Evolutionary conservation across 2,113 vertebrate genomes (phyloP), one percentile per base, ranked within the genome.

Genomic region (Naja naja): DNA sequence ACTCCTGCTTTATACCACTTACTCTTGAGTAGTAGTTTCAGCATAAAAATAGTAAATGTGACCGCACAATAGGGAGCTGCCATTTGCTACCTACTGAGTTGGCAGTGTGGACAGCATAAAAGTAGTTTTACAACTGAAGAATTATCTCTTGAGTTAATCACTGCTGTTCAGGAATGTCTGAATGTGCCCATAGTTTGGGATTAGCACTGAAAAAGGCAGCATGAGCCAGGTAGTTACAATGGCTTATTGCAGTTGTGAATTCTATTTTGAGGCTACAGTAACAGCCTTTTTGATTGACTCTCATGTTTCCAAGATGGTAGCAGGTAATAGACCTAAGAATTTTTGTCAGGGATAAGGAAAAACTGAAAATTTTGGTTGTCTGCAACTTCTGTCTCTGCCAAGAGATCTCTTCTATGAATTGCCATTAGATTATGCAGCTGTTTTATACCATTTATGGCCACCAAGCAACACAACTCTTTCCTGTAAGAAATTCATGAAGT

Each of bases 161-260:
- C 18, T 81, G 54, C 30, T 64, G 23, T 25, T 64, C 85, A 11
- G 90, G 89, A 90, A 87, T 43, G 56, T 69, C 30, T 53, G 25
- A 64, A 53, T 58, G 23, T 23, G 49, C 7, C 60, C 30, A 85
- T 56, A 12, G n/a, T 25, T 87, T 87, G 34, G 90, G 85, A 8
- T 56, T 25, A 88, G 94, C 39, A 27, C 0, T 90, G 94, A 93
- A 94, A 91, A 8, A 81, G 90, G 95, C 18, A 0, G 81, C 89
- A 94, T 91, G 23, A 94, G 90, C 90, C 0, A 6, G 88, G 0
- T 49, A 88, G 89, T 95, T 27, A 8, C 92, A 89, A 87, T 93
- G 34, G 18, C 54, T 89, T 74, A 85, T 34, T 94, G 92, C 89
- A 0, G 69, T 16, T 90, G 25, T 86, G 74, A 54, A 22, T 56